Conservation (phyloP, 2,888 invertebrate species). For the Smittia aterrima region DNA sequence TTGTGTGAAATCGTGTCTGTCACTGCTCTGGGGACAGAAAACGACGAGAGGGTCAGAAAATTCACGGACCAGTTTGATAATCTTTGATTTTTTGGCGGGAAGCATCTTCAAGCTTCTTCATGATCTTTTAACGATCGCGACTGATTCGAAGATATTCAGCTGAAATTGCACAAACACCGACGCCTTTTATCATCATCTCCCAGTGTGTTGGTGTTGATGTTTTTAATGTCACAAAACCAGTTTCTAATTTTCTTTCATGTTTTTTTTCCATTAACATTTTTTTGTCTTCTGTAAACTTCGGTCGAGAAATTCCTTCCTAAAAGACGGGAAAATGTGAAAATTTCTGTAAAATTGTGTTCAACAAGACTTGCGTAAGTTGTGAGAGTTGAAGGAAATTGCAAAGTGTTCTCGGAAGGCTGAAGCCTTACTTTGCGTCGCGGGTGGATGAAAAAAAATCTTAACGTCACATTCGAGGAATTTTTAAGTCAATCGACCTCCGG, state of each 20-base stretch:
- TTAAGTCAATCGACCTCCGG: neutral
- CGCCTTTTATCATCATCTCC: neutral
- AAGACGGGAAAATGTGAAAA: neutral
- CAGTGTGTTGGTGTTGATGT: neutral
- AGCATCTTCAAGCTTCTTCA: neutral
- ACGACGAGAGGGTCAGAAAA: neutral
- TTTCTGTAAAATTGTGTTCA: neutral
- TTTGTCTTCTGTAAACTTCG: neutral
- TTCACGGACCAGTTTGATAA: neutral
- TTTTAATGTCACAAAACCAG: slow-evolving; percentile 23
- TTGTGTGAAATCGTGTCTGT: neutral
- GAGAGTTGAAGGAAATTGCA: neutral
- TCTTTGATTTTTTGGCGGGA: neutral
- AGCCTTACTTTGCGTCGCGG: too few species aligned
- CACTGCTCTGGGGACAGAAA: neutral
- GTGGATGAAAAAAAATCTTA: neutral
- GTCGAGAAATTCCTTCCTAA: neutral
- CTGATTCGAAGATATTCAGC: neutral
- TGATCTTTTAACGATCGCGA: too few species aligned
- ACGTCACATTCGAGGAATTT: neutral
- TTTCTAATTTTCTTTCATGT: slow-evolving; percentile 6
- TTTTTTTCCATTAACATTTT: slow-evolving; percentile 13
- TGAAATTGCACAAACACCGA: neutral
- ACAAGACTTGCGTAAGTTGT: neutral
- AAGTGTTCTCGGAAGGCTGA: too few species aligned